A percentile compares a stretch with the other conserved stretches of the same genome.
phyloP scores from a whole-genome alignment of 2,888 invertebrate genomes.

The Oscheius onirici region DNA sequence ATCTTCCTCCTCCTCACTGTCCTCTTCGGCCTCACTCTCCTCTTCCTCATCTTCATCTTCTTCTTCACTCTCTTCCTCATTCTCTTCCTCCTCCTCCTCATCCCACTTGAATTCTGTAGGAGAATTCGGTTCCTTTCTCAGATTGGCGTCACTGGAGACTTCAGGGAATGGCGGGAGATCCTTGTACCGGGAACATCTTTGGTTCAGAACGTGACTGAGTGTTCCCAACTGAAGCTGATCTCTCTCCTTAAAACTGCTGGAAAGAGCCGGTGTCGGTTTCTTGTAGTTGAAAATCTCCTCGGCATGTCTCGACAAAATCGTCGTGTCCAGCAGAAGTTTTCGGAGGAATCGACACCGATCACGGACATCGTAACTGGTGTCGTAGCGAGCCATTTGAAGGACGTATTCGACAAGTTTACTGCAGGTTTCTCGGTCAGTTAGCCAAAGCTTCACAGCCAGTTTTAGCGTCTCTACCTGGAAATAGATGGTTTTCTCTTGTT shows the following conservation, averaged over 20 bases:
- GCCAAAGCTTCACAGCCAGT: constrained; percentile 89
- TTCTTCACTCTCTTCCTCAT: constrained; percentile 59
- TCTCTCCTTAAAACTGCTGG: constrained; percentile 81
- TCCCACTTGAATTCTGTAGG: constrained; percentile 48
- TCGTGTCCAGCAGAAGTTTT: constrained; percentile 80
- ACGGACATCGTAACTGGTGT: constrained; percentile 95
- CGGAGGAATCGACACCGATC: constrained; percentile 88
- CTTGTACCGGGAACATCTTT: constrained; percentile 86
- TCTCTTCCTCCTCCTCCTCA: constrained; percentile 56
- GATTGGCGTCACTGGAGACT: constrained; percentile 64
- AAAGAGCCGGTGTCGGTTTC: constrained; percentile 91
- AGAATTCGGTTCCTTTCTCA: constrained; percentile 45
- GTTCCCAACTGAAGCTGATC: constrained; percentile 92
- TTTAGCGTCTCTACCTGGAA: constrained; percentile 85
- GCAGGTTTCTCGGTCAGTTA: constrained; percentile 88
- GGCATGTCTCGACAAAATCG: constrained; percentile 74
- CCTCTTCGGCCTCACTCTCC: constrained; percentile 40
- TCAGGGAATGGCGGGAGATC: constrained; percentile 86
- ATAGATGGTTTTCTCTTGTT: background rate
- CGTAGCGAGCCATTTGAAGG: constrained; percentile 91
- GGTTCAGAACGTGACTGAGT: constrained; percentile 90
- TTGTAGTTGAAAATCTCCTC: constrained; percentile 87
- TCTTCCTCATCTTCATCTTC: constrained; percentile 42
- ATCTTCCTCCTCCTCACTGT: constrained; percentile 45
- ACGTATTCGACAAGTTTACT: constrained; percentile 89